Percentiles rank a stretch among this genome's conserved stretches.
Evolutionary conservation across 2,113 vertebrate species (phyloP).

Genomic region (Cairina moschata): DNA sequence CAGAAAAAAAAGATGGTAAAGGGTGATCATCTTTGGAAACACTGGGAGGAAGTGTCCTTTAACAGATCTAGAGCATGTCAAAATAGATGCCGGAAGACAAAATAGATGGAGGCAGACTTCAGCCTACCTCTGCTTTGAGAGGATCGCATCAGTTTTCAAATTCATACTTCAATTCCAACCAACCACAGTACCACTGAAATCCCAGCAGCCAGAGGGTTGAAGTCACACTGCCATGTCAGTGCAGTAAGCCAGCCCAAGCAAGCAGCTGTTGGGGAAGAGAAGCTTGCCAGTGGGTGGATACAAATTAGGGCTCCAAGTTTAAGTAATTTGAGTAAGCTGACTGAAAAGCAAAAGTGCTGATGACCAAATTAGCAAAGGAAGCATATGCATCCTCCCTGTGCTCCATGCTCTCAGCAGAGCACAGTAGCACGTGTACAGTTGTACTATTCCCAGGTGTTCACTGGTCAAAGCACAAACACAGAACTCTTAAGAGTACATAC

Average conservation of each 20-base stretch:
- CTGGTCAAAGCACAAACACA: background rate
- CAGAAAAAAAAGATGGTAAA: background rate
- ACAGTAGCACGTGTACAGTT: rapidly evolving
- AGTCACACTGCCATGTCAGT: background rate
- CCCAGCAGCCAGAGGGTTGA: rapidly evolving
- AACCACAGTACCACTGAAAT: background rate
- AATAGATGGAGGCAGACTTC: background rate
- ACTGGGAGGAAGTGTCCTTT: background rate
- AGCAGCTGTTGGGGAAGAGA: background rate
- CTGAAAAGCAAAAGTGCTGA: background rate
- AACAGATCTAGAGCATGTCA: background rate
- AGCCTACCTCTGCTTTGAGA: background rate
- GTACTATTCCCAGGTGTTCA: background rate
- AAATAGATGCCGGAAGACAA: background rate
- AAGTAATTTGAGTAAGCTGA: background rate
- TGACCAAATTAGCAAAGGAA: background rate
- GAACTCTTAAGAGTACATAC: background rate
- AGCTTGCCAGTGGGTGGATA: background rate
- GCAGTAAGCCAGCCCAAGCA: background rate
- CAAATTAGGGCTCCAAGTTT: background rate
- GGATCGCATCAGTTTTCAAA: background rate
- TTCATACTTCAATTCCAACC: background rate
- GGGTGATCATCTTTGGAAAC: background rate
- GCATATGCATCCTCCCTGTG: background rate
- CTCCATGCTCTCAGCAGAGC: background rate